Base-by-base conservation (phyloP, 2,888 invertebrate genomes). In the Sericinus montela region DNA sequence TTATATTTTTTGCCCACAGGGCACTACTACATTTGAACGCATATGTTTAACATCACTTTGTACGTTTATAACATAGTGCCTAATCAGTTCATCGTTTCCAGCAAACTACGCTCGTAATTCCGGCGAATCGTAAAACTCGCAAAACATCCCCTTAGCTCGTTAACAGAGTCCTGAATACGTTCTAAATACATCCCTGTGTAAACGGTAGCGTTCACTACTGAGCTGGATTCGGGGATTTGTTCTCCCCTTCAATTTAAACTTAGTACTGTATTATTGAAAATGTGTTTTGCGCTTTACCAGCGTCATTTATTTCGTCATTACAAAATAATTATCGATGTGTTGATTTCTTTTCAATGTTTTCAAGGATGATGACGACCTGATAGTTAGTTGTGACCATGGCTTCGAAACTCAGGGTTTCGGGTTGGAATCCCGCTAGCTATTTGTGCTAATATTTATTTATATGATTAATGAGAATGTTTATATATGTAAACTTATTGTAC, bases 21-120 rank as follows among this genome's bases (percentile, higher is more conserved):
- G n/a, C n/a, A n/a, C n/a, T n/a, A n/a, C n/a, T 3, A 30, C 4
- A 1, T 30, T 30, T 5, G 4, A 30, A 11, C 11, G 0, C n/a
- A 30, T 30, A 30, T n/a, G n/a, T 30, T 1, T 13, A 4, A 32
- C 11, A 10, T 11, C 11, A 32, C 11, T 9, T 39, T 28, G 45
- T 35, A 29, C 11, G n/a, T 30, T 48, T 36, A n/a, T 19, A 37
- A 48, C 42, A 48, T 48, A 42, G 42, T 30, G 42, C 30, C 42
- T 42, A 48, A 48, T 48, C 48, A 48, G 48, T 48, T 48, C 42
- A 48, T 37, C 48, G 48, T 48, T 48, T 42, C 14, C 37, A 42
- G 42, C 37, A 42, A 42, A 37, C 48, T 48, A 42, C 19, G 35
- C 45, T 39, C 48, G 48, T 37, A 48, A 42, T 41, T 42, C 42